Conservation (phyloP, 2,888 invertebrate species). For the Xanthia icteritia region DNA sequence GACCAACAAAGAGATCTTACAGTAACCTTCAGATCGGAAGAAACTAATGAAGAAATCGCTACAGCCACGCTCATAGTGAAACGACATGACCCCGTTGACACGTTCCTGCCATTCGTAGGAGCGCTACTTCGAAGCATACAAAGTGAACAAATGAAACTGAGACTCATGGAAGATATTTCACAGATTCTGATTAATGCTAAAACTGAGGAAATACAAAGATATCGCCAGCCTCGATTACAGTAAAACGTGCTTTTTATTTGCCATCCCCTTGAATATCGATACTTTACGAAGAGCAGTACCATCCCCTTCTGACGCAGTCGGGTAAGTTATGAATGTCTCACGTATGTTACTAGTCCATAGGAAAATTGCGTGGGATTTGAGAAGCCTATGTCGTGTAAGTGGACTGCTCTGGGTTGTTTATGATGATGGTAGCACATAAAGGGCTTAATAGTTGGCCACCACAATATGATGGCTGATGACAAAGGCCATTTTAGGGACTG, state of each 20-base stretch:
- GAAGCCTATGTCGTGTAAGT: not conserved
- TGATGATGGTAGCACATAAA: not conserved
- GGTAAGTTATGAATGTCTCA: not conserved
- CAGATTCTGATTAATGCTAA: slow-evolving; percentile 39
- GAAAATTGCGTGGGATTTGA: not conserved
- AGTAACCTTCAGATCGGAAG: slow-evolving; percentile 15
- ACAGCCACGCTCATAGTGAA: slow-evolving; percentile 23
- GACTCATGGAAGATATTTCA: slow-evolving; percentile 39
- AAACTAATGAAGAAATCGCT: slow-evolving; percentile 12
- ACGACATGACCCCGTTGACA: slow-evolving; percentile 27
- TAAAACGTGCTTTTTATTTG: slow-evolving; percentile 32
- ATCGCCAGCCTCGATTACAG: slow-evolving; percentile 8
- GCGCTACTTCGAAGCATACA: slow-evolving; percentile 35
- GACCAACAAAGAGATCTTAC: slow-evolving; percentile 9
- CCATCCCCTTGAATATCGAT: not conserved
- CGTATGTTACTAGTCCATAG: not conserved
- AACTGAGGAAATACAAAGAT: slow-evolving; percentile 32
- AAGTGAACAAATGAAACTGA: slow-evolving; percentile 17
- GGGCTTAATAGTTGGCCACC: no score
- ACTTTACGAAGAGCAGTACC: not conserved
- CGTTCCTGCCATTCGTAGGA: slow-evolving; percentile 36
- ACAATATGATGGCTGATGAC: not conserved
- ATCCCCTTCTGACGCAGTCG: not conserved
- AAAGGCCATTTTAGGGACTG: not conserved
- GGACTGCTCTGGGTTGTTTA: not conserved